phyloP scores from a whole-genome alignment of 2,888 invertebrate genomes.

The Amphimallon solstitiale region DNA sequence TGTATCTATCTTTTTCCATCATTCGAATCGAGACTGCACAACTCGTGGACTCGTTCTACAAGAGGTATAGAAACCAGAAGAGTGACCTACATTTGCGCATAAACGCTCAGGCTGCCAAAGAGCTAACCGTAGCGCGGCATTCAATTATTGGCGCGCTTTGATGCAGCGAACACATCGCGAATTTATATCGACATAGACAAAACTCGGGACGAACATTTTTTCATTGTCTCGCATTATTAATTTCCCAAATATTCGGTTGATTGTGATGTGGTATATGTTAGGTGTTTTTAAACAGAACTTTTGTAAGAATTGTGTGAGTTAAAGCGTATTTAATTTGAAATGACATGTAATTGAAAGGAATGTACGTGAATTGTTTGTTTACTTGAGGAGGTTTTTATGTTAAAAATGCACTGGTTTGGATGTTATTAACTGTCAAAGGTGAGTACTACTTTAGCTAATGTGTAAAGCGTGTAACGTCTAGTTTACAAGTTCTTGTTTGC shows the following conservation, averaged over 20 bases:
- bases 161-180: slow-evolving; percentile 2
- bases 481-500: too few species aligned
- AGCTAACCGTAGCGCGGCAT: not conserved
- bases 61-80: slow-evolving; percentile 19
- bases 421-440: too few species aligned
- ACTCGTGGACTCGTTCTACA: not conserved
- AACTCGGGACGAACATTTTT: not conserved
- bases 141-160: slow-evolving; percentile 10
- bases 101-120: not conserved
- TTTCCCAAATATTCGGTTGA: not conserved
- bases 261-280: too few species aligned
- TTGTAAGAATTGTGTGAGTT: too few species aligned
- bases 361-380: too few species aligned
- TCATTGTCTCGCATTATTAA: not conserved
- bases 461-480: too few species aligned
- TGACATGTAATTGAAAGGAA: too few species aligned
- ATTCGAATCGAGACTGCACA: not conserved
- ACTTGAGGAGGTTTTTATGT: too few species aligned
- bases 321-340: too few species aligned
- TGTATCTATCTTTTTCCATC: not conserved
- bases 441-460: too few species aligned
- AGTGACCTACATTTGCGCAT: slow-evolving; percentile 23
- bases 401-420: too few species aligned
- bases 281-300: too few species aligned
- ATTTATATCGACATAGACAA: not conserved